Conservation (phyloP, 2,797 vertebrate genomes). For the Notolabrus celidotus region DNA sequence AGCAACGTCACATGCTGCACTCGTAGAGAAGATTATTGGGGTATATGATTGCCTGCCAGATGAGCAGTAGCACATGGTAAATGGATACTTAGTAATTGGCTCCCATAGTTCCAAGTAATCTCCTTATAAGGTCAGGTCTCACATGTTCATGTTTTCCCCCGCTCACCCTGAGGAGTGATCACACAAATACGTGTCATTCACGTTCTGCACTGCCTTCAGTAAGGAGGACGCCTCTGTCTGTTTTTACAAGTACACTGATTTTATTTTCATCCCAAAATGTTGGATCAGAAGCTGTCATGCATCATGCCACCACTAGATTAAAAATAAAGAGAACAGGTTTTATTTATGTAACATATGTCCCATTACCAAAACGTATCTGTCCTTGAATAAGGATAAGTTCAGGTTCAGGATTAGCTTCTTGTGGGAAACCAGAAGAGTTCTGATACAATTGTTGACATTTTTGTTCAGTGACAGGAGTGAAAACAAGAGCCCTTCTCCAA, state of each 20-base stretch:
- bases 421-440: neutral
- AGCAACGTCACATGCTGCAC: constrained; percentile 44
- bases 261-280: too few species aligned
- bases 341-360: too few species aligned
- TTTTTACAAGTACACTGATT: neutral
- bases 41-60: constrained; percentile 30
- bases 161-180: constrained; percentile 21
- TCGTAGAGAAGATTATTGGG: constrained; percentile 43
- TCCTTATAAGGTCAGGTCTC: constrained; percentile 70
- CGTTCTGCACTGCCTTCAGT: neutral
- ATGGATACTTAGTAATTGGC: constrained; percentile 41
- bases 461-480: constrained; percentile 45
- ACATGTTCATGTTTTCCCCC: constrained; percentile 74
- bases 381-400: neutral
- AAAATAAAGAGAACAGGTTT: too few species aligned
- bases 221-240: neutral
- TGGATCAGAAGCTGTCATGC: too few species aligned
- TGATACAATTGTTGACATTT: neutral
- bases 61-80: constrained; percentile 19
- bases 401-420: too few species aligned
- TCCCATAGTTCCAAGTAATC: constrained; percentile 66
- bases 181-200: constrained; percentile 7
- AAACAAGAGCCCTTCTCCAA: constrained; percentile 38
- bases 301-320: too few species aligned
- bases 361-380: neutral